Conservation (phyloP, 2,888 invertebrate genomes). For the Alitta virens region DNA sequence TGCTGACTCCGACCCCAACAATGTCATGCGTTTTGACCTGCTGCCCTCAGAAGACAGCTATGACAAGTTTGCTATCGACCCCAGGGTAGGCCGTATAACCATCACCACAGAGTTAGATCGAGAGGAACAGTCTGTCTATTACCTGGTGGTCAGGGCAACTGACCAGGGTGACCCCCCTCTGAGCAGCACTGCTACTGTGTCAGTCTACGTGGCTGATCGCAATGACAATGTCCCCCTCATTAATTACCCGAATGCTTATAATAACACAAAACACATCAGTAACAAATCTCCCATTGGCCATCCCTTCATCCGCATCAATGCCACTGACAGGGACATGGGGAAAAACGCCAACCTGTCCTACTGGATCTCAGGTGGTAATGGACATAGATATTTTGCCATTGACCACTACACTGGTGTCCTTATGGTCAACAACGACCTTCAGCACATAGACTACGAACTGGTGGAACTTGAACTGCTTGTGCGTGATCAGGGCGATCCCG, state of each 20-base stretch:
- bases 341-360: conserved; percentile 21
- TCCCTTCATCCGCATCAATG: conserved; percentile 13
- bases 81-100: conserved; percentile 77
- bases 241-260: conserved; percentile 7
- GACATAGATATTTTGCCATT: conserved; percentile 17
- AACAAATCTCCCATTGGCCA: conserved; percentile 16
- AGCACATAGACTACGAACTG: conserved; percentile 2
- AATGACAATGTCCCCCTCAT: conserved; percentile 12
- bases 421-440: conserved; percentile 16
- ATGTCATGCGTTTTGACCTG: conserved; percentile 18
- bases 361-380: conserved; percentile 19
- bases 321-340: conserved; percentile 21
- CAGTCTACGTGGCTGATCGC: conserved; percentile 14
- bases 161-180: conserved; percentile 21
- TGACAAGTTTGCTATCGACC: conserved; percentile 82
- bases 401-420: conserved; percentile 16
- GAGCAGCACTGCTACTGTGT: conserved; percentile 16
- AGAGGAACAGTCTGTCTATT: conserved; percentile 24
- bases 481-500: conserved; percentile 18
- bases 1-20: conserved; percentile 18
- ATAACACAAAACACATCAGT: conserved; percentile 9
- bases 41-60: conserved; percentile 6
- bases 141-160: conserved; percentile 27
- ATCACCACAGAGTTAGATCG: conserved; percentile 63
- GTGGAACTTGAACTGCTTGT: conserved; percentile 20